Percentiles rank a stretch among this genome's conserved stretches.
These are phyloP conservation scores for Oxyruncus cristatus DNA, from an alignment of 2,113 vertebrate species.

Conservation along the genomic window DNA sequence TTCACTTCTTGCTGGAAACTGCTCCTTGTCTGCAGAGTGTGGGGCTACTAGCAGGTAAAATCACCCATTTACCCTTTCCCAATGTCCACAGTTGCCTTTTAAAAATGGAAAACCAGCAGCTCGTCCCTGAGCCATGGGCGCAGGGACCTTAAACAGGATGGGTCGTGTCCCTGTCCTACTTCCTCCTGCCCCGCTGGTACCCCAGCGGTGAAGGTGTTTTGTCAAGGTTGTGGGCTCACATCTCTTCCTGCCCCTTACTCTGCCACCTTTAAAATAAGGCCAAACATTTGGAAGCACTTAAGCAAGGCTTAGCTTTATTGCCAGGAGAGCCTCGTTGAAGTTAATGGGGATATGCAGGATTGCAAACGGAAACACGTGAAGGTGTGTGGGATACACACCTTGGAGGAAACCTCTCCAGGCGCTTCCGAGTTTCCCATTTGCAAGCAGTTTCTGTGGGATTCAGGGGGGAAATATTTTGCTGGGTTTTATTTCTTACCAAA, in stretches of 20 bases:
- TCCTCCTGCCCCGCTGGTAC: not conserved
- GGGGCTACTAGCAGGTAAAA: not conserved
- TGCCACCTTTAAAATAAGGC: not conserved
- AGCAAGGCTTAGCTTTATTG: not conserved
- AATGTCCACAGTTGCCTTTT: not conserved
- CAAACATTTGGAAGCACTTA: not conserved
- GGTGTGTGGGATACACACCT: not conserved
- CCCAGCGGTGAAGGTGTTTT: rapidly evolving
- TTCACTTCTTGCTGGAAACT: not conserved
- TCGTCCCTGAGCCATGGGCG: rapidly evolving
- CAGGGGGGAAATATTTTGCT: not conserved
- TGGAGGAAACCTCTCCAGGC: not conserved
- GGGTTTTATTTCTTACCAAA: not conserved
- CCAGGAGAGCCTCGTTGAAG: not conserved
- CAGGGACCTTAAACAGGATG: not conserved
- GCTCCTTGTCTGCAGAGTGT: not conserved
- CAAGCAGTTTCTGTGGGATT: not conserved
- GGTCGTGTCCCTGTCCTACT: not conserved
- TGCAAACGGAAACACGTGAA: rapidly evolving
- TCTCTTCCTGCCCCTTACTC: not conserved
- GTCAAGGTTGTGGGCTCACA: not conserved
- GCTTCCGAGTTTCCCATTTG: not conserved
- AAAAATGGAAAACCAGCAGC: not conserved
- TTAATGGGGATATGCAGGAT: rapidly evolving
- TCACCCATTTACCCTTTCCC: not conserved